phyloP scores from a whole-genome alignment of 2,888 invertebrate species.

The Tridacna crocea region DNA sequence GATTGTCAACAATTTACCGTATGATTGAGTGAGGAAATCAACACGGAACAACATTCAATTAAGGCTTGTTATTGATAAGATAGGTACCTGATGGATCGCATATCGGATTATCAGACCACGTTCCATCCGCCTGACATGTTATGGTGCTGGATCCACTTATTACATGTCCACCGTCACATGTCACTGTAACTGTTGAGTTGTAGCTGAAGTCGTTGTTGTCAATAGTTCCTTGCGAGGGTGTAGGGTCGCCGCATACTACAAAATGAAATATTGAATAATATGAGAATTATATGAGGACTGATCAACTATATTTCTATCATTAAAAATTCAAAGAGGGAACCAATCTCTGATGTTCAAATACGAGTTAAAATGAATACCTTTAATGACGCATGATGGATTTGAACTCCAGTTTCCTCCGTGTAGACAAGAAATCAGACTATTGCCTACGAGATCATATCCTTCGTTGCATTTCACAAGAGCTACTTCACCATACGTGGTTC shows the following conservation, averaged over 20 bases:
- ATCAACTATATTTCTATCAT: no score
- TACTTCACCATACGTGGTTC: conserved; percentile 23
- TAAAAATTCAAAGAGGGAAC: no score
- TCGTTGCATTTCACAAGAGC: conserved; percentile 25
- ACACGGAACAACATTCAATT: no score
- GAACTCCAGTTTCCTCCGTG: conserved; percentile 23
- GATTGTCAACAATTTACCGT: no score
- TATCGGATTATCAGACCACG: conserved; percentile 10
- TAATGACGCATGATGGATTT: background rate
- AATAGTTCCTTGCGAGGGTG: conserved; percentile 1
- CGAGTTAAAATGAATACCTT: background rate
- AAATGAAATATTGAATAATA: background rate
- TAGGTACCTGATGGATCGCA: conserved; percentile 12
- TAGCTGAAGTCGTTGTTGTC: background rate
- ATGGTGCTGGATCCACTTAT: background rate
- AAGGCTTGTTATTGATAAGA: no score
- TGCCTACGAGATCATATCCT: conserved; percentile 26
- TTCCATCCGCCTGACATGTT: conserved; percentile 8
- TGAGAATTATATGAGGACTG: background rate
- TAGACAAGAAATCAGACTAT: conserved; percentile 16
- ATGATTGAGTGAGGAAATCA: no score
- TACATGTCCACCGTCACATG: conserved; percentile 8
- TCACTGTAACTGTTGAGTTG: conserved; percentile 1
- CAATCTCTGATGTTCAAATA: no score
- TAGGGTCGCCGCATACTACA: conserved; percentile 10